A percentile compares a stretch with the other conserved stretches of the same genome.
Evolutionary conservation across 2,888 invertebrate genomes (phyloP).

Genomic region (Pheosia tremula): DNA sequence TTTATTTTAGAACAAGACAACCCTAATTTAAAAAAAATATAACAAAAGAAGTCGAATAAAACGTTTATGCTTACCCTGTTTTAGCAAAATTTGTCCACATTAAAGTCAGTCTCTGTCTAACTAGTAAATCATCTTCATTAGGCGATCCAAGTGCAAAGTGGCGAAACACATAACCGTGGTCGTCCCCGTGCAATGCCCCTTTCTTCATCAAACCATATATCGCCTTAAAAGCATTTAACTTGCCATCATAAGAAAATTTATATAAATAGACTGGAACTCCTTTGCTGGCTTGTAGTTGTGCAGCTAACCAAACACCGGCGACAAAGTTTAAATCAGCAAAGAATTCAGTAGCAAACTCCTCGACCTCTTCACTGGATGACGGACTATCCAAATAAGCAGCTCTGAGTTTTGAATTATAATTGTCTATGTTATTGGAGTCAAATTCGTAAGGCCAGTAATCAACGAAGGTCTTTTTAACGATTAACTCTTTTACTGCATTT

Average conservation of each 20-base stretch:
- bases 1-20: no score
- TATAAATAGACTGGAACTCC: conserved; percentile 50
- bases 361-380: conserved; percentile 29
- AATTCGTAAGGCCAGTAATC: conserved; percentile 43
- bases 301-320: conserved; percentile 49
- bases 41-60: no score
- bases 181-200: conserved; percentile 58
- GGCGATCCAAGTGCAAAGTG: conserved; percentile 14
- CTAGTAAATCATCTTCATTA: conserved; percentile 33
- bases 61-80: conserved; percentile 46
- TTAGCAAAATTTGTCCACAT: conserved; percentile 67
- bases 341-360: conserved; percentile 50
- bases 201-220: conserved; percentile 36
- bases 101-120: conserved; percentile 45
- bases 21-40: no score
- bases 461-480: conserved; percentile 42
- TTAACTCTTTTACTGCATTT: conserved; percentile 36
- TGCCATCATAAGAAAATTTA: conserved; percentile 55
- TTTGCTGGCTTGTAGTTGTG: conserved; percentile 35
- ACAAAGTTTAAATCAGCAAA: conserved; percentile 56
- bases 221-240: conserved; percentile 42
- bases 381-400: conserved; percentile 30
- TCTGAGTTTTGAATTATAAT: conserved; percentile 32
- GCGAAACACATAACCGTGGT: conserved; percentile 39
- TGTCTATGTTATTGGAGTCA: conserved; percentile 27